Conservation (phyloP, 2,113 vertebrate genomes). For the Bagarius yarrelli region DNA sequence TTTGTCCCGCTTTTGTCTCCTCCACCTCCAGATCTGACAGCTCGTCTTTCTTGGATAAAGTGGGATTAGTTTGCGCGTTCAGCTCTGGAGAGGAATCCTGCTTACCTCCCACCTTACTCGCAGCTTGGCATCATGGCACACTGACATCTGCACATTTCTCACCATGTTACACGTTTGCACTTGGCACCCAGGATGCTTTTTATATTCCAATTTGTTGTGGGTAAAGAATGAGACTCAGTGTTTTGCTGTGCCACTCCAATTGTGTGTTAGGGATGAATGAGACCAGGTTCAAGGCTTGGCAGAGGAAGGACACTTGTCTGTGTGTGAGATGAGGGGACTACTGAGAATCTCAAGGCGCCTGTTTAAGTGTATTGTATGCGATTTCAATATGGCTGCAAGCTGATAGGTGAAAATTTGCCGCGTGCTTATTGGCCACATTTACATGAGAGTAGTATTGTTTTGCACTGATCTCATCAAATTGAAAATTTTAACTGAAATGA, state of each 20-base stretch:
- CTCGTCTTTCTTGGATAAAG: conserved; percentile 82
- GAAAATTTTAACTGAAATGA: neutral
- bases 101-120: conserved; percentile 49
- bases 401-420: conserved; percentile 14
- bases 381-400: conserved; percentile 45
- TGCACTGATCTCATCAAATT: conserved; percentile 7
- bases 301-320: conserved; percentile 57
- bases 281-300: conserved; percentile 26
- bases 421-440: conserved; percentile 5
- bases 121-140: conserved; percentile 45
- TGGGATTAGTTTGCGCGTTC: conserved; percentile 72
- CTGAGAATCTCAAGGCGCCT: conserved; percentile 9
- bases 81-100: neutral
- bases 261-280: conserved; percentile 51
- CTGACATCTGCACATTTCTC: conserved; percentile 74
- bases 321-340: conserved; percentile 34
- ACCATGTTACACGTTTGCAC: conserved; percentile 57
- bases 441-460: conserved; percentile 35
- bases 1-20: conserved; percentile 60
- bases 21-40: conserved; percentile 75
- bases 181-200: conserved; percentile 59
- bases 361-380: conserved; percentile 33
- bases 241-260: conserved; percentile 58
- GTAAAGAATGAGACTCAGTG: conserved; percentile 61
- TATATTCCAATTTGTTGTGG: conserved; percentile 70